Evolutionary conservation across 2,888 invertebrate species (phyloP).

Genomic region (Dione vanillae): DNA sequence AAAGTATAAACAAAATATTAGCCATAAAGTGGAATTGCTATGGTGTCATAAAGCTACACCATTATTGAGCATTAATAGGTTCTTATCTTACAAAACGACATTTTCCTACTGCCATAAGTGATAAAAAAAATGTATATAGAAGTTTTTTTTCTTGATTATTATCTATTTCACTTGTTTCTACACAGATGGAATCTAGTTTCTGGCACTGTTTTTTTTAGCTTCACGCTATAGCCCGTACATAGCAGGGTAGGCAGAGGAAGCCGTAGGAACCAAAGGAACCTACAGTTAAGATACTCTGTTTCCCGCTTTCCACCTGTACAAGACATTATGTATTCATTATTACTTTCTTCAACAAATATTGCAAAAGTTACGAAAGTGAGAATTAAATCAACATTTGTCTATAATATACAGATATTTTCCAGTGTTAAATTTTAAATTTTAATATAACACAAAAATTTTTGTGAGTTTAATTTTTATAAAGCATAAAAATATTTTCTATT

Average conservation of each 20-base stretch:
- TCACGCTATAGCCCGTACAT: background rate
- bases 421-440: no score
- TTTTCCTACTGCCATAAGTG: background rate
- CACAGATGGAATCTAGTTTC: no score
- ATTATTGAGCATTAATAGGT: conserved; percentile 6
- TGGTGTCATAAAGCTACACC: conserved; percentile 4
- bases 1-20: background rate
- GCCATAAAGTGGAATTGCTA: conserved; percentile 2
- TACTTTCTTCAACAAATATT: no score
- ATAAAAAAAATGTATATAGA: background rate
- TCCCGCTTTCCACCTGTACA: no score
- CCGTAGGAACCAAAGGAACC: no score
- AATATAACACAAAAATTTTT: background rate
- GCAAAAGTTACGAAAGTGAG: no score
- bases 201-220: no score
- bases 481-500: background rate
- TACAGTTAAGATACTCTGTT: background rate
- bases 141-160: background rate
- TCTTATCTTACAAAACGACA: conserved; percentile 6
- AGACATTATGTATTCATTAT: no score
- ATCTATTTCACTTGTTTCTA: background rate
- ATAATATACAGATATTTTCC: no score
- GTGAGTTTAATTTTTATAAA: background rate
- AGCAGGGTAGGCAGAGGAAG: background rate
- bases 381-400: no score